Evolutionary conservation across 2,888 invertebrate genomes (phyloP).

Genomic region (Himalopsyche japonica): DNA sequence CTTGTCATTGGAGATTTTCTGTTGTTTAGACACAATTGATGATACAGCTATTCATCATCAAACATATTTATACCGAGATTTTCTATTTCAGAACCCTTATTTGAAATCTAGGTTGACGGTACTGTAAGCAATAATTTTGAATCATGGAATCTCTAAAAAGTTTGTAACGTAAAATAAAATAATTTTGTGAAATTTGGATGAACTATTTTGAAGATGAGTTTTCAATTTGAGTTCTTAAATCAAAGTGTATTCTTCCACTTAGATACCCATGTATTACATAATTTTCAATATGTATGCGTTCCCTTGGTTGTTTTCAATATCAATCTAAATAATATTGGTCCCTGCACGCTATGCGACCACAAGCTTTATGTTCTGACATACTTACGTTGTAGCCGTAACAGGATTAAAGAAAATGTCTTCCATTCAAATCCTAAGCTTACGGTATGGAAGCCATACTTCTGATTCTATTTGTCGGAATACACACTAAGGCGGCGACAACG

Average conservation of each 20-base stretch:
- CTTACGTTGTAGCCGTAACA: slow-evolving; percentile 26
- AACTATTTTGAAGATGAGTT: too few species aligned
- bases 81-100: too few species aligned
- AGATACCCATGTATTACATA: neutral
- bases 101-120: too few species aligned
- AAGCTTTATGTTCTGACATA: slow-evolving; percentile 17
- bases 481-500: neutral
- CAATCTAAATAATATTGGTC: neutral
- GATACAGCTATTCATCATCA: too few species aligned
- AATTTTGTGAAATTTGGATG: too few species aligned
- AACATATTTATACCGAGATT: too few species aligned
- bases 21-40: too few species aligned
- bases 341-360: neutral
- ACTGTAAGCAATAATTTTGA: too few species aligned
- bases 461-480: neutral
- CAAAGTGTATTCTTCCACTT: neutral
- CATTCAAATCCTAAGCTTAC: slow-evolving; percentile 36
- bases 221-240: too few species aligned
- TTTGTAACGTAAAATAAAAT: too few species aligned
- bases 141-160: too few species aligned
- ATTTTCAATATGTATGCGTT: neutral
- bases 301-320: neutral
- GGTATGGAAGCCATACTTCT: slow-evolving; percentile 29
- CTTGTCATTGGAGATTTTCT: too few species aligned
- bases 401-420: slow-evolving; percentile 37